Conservation (phyloP, 23 tunicate species). For the Botrylloides violaceus region DNA sequence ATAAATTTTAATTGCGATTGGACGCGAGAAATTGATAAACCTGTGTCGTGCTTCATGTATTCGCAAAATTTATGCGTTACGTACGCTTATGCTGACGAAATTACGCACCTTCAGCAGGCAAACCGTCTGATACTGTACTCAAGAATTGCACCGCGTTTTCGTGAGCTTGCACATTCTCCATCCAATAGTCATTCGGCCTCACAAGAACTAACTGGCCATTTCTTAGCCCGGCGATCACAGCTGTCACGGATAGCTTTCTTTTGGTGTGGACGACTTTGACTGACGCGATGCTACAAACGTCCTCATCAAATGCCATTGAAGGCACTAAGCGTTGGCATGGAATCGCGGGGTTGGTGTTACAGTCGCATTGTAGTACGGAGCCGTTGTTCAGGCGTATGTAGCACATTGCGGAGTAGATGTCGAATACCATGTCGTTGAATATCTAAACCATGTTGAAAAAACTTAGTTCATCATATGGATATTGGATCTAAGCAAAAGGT, state of each 20-base stretch:
- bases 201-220: slow-evolving; percentile 57
- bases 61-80: no score
- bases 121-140: background rate
- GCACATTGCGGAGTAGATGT: slow-evolving; percentile 21
- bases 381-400: slow-evolving; percentile 45
- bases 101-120: slow-evolving; percentile 4
- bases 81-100: no score
- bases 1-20: no score
- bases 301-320: slow-evolving; percentile 38
- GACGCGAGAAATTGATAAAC: no score
- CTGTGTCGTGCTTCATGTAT: no score
- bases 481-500: no score
- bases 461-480: no score
- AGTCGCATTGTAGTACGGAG: slow-evolving; percentile 48
- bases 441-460: no score
- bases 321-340: slow-evolving; percentile 37
- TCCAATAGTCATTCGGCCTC: slow-evolving; percentile 41
- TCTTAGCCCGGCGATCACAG: slow-evolving; percentile 51
- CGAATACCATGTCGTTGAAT: slow-evolving; percentile 39
- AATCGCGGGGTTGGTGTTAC: slow-evolving; percentile 43
- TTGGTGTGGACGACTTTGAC: slow-evolving; percentile 2
- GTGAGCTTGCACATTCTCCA: slow-evolving; percentile 67
- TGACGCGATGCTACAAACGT: slow-evolving; percentile 37
- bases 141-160: slow-evolving; percentile 29
- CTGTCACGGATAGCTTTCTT: slow-evolving; percentile 5